Evolutionary conservation across 2,797 vertebrate species (phyloP).

Genomic region (Manis crassicaudata): DNA sequence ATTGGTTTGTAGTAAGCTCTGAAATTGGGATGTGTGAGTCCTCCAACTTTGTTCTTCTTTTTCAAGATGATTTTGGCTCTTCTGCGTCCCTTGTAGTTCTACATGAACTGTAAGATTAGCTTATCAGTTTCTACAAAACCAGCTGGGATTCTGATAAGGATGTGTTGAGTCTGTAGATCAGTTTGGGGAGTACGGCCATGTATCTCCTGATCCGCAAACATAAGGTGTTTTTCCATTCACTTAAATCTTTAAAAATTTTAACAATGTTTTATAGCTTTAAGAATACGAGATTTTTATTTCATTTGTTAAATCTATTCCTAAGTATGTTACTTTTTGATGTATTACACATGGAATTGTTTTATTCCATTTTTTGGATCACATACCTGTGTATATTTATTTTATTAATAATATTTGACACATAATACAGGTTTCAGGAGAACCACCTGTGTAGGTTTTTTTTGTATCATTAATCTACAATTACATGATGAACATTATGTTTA

Average conservation of each 20-base stretch:
- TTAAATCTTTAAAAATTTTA: background rate
- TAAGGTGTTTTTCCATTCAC: background rate
- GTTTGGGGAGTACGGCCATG: background rate
- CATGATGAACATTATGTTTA: too few relatives aligned
- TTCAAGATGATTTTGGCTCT: background rate
- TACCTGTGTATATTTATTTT: background rate
- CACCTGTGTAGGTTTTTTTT: background rate
- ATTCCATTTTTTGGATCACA: background rate
- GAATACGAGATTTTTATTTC: background rate
- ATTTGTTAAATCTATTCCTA: background rate
- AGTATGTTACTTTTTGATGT: conserved; percentile 10
- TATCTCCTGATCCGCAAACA: background rate
- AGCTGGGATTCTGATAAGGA: background rate
- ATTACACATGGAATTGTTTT: background rate
- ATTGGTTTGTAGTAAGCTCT: background rate
- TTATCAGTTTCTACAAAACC: background rate
- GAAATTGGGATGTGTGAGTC: background rate
- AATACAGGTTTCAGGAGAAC: too few relatives aligned
- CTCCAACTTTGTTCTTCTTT: background rate
- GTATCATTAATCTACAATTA: too few relatives aligned
- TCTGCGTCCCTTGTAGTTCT: background rate
- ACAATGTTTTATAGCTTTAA: background rate
- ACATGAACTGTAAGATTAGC: background rate
- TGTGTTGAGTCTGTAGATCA: background rate
- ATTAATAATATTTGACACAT: too few relatives aligned